Conservation (phyloP, 2,113 vertebrate species). For the Oryzias woworae region DNA sequence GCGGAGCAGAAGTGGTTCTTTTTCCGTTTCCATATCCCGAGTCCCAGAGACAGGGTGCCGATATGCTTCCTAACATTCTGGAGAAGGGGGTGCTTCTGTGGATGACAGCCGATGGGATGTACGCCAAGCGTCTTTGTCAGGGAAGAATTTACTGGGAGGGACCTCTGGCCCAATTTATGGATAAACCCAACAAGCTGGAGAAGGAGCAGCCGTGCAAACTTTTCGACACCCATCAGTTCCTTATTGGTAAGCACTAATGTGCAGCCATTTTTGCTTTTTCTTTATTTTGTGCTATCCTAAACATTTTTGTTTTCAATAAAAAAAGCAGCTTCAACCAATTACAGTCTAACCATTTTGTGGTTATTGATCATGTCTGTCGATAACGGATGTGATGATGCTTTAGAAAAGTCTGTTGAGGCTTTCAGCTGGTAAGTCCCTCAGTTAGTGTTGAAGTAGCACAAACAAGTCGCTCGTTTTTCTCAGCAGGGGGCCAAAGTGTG, state of each 20-base stretch:
- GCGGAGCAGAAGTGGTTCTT: conserved; percentile 85
- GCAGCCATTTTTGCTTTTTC: too few relatives aligned
- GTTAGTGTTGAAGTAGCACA: conserved; percentile 4
- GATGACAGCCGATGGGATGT: conserved; percentile 90
- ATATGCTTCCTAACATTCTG: conserved; percentile 86
- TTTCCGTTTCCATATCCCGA: conserved; percentile 92
- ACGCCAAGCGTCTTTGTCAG: conserved; percentile 94
- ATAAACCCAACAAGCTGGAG: conserved; percentile 95
- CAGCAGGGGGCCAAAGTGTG: conserved; percentile 28
- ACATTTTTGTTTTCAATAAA: neutral
- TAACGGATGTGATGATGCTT: conserved; percentile 9
- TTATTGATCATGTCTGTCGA: conserved; percentile 4
- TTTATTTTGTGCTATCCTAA: too few relatives aligned
- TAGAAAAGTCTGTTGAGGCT: conserved; percentile 20
- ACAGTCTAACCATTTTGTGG: neutral
- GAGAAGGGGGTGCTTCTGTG: conserved; percentile 92
- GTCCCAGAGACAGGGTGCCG: conserved; percentile 88
- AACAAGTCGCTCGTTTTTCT: conserved; percentile 27
- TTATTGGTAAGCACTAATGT: conserved; percentile 80
- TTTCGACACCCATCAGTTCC: conserved; percentile 94
- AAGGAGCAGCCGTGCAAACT: conserved; percentile 92
- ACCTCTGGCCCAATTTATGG: conserved; percentile 84
- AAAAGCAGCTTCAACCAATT: neutral
- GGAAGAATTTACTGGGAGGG: conserved; percentile 95
- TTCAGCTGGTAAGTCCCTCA: conserved; percentile 54